Base-by-base conservation (phyloP, 2,797 vertebrate genomes). In the Gadopsis marmoratus region DNA sequence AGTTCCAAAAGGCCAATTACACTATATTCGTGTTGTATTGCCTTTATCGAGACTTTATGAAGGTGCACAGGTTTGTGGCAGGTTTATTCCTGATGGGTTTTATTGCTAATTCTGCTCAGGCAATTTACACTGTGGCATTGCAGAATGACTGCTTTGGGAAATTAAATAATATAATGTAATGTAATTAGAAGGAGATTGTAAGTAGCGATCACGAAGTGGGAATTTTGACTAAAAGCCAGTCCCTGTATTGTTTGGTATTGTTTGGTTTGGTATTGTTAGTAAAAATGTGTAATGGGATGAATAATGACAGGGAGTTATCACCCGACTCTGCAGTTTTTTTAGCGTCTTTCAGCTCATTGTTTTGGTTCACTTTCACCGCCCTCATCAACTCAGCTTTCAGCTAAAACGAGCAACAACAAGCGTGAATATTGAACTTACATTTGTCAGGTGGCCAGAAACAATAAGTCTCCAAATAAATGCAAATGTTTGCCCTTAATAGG, bases 1-100 rank as follows among this genome's bases (percentile, higher is more conserved):
- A 31, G 39, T 37, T 91, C 71, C 75, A 74, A 78, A 84, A 89
- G 85, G 89, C 87, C 88, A 93, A 90, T 92, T 92, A 90, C 79
- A 51, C 50, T 4, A 71, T 50, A 59, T 82, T 75, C 78, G 61
- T 84, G 69, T 78, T 74, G 62, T 23, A 53, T 47, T 48, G 72
- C 78, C 76, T 84, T 89, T 81, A 83, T 86, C 47, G 76, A 70
- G 77, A 65, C 64, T 76, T 76, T 5, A 45, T 67, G 82, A 58
- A 63, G 71, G 79, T 71, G 61, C 50, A 64, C 41, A 66, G 68
- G 74, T 74, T 69, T n/a, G 21, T 41, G n/a, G 75, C 31, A n/a
- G 43, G 43, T 56, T 55, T 50, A 45, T 43, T 65, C 23, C 43
- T 74, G 39, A 39, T 29, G 59, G 65, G 43, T 16, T 60, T 33